phyloP scores from a whole-genome alignment of 2,888 invertebrate genomes.

The Atrina japonica region DNA sequence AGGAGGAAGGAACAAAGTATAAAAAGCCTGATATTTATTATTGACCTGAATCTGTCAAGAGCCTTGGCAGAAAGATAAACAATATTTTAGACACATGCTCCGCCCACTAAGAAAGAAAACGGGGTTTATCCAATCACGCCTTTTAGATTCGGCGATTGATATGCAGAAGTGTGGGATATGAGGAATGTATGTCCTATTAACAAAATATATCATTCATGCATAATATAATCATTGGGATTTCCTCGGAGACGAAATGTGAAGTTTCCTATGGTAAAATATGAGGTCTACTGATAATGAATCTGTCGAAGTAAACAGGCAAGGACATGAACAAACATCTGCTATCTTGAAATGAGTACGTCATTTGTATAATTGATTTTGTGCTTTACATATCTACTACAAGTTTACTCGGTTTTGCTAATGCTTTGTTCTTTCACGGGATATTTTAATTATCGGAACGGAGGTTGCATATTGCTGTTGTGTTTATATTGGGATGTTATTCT shows the following conservation, averaged over 20 bases:
- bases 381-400: conserved; percentile 10
- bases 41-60: conserved; percentile 40
- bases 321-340: too few relatives aligned
- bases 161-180: conserved; percentile 34
- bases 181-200: conserved; percentile 42
- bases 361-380: conserved; percentile 26
- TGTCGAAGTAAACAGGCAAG: too few relatives aligned
- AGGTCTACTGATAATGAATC: conserved; percentile 11
- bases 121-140: conserved; percentile 29
- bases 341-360: neutral
- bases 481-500: conserved; percentile 21
- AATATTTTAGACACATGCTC: conserved; percentile 30
- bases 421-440: too few relatives aligned
- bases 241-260: conserved; percentile 35
- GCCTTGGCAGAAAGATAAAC: conserved; percentile 36
- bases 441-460: too few relatives aligned
- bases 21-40: conserved; percentile 34
- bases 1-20: conserved; percentile 14
- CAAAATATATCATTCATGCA: conserved; percentile 40
- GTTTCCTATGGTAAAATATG: conserved; percentile 23
- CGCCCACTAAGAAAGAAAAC: conserved; percentile 25
- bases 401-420: too few relatives aligned
- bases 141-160: conserved; percentile 35
- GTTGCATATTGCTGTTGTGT: conserved; percentile 12
- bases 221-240: conserved; percentile 39